A percentile compares a stretch with the other conserved stretches of the same genome.
These are phyloP conservation scores for Piaya cayana DNA, from an alignment of 2,113 vertebrate species.

Conservation along the genomic window DNA sequence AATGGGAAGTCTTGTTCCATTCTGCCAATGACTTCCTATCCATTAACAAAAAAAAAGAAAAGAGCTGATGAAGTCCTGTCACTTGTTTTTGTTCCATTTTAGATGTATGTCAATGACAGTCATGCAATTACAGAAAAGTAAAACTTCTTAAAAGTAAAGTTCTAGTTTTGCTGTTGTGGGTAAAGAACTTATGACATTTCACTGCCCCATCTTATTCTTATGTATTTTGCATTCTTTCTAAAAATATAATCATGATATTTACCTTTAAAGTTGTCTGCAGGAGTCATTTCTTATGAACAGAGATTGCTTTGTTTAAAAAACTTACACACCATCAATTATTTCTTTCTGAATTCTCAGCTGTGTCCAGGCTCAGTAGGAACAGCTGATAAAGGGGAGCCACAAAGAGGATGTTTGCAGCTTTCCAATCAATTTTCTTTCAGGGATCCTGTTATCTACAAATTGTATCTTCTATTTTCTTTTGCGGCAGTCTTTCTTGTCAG, in stretches of 20 bases:
- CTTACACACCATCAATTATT: background rate
- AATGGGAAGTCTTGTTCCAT: background rate
- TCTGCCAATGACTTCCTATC: background rate
- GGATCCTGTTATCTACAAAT: background rate
- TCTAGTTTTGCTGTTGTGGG: background rate
- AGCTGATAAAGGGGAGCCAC: background rate
- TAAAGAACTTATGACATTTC: background rate
- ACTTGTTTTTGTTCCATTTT: background rate
- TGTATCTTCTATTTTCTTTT: background rate
- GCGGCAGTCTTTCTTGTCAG: background rate
- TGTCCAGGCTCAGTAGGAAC: background rate
- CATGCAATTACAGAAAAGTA: background rate
- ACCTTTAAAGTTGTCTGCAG: background rate
- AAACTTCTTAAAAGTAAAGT: background rate
- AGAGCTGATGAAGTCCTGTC: background rate
- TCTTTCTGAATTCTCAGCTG: conserved; percentile 23
- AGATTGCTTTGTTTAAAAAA: conserved; percentile 10
- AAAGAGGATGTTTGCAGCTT: background rate
- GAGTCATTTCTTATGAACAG: background rate
- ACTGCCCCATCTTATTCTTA: background rate
- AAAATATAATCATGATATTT: background rate
- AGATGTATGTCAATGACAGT: background rate
- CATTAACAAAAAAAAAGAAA: background rate
- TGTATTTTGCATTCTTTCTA: background rate
- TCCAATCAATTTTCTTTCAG: background rate